A percentile compares a stretch with the other conserved stretches of the same genome.
phyloP scores from a whole-genome alignment of 2,888 invertebrate species.

The Atethmia centrago region DNA sequence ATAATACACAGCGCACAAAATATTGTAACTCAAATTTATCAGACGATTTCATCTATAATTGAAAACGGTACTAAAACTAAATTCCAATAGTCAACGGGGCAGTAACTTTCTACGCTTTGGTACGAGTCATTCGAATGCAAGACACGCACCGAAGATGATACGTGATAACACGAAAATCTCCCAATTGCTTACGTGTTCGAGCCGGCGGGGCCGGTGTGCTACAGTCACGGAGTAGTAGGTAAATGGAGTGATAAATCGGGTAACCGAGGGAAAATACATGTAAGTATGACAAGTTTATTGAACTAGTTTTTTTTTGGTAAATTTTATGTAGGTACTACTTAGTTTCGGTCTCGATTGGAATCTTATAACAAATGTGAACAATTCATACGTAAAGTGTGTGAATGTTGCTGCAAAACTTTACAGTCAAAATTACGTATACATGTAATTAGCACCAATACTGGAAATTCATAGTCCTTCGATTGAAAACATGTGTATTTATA shows the following conservation, averaged over 20 bases:
- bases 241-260: slow-evolving; percentile 33
- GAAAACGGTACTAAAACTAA: slow-evolving; percentile 71
- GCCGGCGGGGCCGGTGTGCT: slow-evolving; percentile 75
- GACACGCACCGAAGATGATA: slow-evolving; percentile 88
- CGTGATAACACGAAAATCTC: slow-evolving; percentile 91
- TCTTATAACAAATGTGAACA: background rate
- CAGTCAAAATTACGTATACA: background rate
- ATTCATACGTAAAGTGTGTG: background rate
- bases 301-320: background rate
- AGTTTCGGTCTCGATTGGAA: background rate
- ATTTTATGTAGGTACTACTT: no score
- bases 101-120: slow-evolving; percentile 78
- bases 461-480: background rate
- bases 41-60: slow-evolving; percentile 65
- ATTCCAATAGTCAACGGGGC: slow-evolving; percentile 77
- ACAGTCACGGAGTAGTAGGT: slow-evolving; percentile 50
- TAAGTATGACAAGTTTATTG: background rate
- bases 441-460: background rate
- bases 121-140: slow-evolving; percentile 77
- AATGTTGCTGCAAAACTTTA: background rate
- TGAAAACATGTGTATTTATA: background rate
- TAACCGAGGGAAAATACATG: background rate
- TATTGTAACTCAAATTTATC: slow-evolving; percentile 68
- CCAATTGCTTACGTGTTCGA: slow-evolving; percentile 90
- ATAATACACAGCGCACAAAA: slow-evolving; percentile 48